Percentiles rank a stretch among this genome's conserved stretches.
Evolutionary conservation across 2,113 vertebrate species (phyloP).

Genomic region (Cnemophilus loriae): DNA sequence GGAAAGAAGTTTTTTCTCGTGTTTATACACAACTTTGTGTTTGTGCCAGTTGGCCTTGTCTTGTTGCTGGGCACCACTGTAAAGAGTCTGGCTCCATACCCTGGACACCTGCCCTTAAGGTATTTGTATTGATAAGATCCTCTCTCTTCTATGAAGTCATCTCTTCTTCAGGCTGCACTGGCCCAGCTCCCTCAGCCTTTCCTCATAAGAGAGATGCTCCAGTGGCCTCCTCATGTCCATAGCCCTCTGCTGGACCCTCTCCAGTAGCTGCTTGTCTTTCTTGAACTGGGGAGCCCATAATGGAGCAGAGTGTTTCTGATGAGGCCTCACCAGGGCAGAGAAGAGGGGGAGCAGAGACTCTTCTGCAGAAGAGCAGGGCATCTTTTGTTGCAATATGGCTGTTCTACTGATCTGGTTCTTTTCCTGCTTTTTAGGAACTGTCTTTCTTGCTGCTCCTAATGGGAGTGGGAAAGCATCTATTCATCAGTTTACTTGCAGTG

Average conservation of each 20-base stretch:
- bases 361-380: not conserved
- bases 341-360: not conserved
- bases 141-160: not conserved
- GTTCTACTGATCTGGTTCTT: not conserved
- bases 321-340: not conserved
- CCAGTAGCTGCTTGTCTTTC: not conserved
- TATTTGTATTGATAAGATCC: not conserved
- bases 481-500: not conserved
- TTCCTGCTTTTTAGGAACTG: not conserved
- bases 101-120: not conserved
- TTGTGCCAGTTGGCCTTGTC: not conserved
- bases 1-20: not conserved
- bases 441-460: not conserved
- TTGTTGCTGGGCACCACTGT: not conserved
- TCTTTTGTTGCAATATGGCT: not conserved
- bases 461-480: not conserved
- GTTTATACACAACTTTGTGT: not conserved
- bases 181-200: not conserved
- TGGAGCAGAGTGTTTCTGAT: rapidly evolving
- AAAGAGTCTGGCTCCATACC: not conserved
- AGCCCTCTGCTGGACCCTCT: not conserved
- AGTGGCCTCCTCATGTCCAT: not conserved
- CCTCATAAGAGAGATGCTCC: not conserved
- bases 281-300: not conserved
- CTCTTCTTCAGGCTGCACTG: not conserved